Conservation (phyloP, 1,140 invertebrate species). For the Bombyx mandarina region DNA sequence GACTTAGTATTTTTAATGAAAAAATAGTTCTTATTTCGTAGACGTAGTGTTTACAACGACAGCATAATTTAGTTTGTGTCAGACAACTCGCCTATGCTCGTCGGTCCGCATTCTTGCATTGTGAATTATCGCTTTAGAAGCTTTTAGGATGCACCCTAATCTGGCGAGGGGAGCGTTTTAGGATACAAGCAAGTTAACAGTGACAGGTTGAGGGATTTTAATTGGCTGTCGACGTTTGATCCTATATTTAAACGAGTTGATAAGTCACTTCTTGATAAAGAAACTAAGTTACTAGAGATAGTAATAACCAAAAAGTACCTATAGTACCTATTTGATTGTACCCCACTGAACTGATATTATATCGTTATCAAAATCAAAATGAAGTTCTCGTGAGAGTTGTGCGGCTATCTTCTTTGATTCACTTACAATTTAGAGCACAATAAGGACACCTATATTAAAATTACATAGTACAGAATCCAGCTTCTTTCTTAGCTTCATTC, state of each 20-base stretch:
- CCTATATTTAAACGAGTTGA: slow-evolving; percentile 11
- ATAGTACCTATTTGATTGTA: too few species aligned
- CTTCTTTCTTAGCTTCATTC: too few species aligned
- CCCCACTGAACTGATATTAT: neutral
- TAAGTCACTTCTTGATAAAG: neutral
- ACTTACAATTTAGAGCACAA: too few species aligned
- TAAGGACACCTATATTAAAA: neutral
- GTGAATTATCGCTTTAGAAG: slow-evolving; percentile 55
- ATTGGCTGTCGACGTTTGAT: slow-evolving; percentile 41
- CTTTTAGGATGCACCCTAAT: slow-evolving; percentile 65
- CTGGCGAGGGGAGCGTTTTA: slow-evolving; percentile 45
- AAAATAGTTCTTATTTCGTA: slow-evolving; percentile 19
- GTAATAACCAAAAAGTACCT: too few species aligned
- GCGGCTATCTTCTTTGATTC: too few species aligned
- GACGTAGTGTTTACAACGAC: slow-evolving; percentile 14
- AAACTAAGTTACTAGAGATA: too few species aligned
- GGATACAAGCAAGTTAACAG: slow-evolving; percentile 35
- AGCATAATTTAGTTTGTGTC: slow-evolving; percentile 21
- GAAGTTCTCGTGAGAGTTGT: neutral
- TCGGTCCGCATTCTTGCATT: slow-evolving; percentile 59
- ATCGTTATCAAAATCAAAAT: slow-evolving; percentile 1
- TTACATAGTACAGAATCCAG: neutral
- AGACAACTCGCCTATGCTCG: slow-evolving; percentile 42
- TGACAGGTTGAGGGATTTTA: slow-evolving; percentile 51
- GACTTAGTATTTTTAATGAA: slow-evolving; percentile 13